These are phyloP conservation scores for Camponotus floridanus DNA, from an alignment of 1,140 invertebrate species.

Conservation along the genomic window DNA sequence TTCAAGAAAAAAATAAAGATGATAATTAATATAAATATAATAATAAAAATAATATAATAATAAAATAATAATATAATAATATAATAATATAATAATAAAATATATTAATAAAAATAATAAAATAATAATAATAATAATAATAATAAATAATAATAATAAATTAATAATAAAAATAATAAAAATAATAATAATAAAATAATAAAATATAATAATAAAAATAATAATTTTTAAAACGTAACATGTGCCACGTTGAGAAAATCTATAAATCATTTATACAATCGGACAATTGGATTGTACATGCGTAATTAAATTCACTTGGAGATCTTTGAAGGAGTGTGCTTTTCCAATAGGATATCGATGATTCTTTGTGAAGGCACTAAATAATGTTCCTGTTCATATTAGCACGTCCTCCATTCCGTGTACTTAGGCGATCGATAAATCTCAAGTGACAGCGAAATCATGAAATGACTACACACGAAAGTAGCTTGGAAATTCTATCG, in stretches of 20 bases:
- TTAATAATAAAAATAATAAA: no score
- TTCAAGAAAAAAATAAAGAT: not conserved
- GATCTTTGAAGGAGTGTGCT: constrained; percentile 19
- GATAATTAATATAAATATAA: no score
- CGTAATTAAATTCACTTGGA: constrained; percentile 30
- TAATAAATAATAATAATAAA: no score
- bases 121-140: no score
- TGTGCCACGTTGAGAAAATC: not conserved
- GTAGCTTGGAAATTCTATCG: constrained; percentile 60
- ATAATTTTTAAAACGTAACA: not conserved
- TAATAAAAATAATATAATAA: no score
- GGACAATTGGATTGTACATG: constrained; percentile 31
- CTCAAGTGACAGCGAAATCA: constrained; percentile 60
- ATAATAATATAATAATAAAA: no score
- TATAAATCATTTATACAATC: not conserved
- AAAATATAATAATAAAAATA: no score
- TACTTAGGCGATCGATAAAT: constrained; percentile 56
- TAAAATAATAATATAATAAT: no score
- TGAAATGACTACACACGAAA: constrained; percentile 53
- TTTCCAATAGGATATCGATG: constrained; percentile 53
- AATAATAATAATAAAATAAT: no score
- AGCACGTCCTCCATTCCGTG: constrained; percentile 35
- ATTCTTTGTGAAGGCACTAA: constrained; percentile 41
- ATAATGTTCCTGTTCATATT: constrained; percentile 58
- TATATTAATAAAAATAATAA: no score